phyloP scores from a whole-genome alignment of 2,888 invertebrate species.

The Torymus auratus region DNA sequence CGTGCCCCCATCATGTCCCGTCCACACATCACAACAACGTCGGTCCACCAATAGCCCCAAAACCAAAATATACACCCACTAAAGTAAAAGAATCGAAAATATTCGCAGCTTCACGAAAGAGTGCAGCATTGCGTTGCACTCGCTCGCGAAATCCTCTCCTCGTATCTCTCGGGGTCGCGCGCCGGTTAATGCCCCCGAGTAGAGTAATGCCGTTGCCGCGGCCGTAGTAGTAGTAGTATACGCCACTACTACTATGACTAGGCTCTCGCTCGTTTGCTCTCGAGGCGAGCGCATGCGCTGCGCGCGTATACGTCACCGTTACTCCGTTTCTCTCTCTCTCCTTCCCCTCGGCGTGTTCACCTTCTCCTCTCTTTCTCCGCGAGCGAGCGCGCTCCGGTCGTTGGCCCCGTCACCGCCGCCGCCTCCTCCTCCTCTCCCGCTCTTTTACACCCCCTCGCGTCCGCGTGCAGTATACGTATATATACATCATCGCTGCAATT shows the following conservation, averaged over 20 bases:
- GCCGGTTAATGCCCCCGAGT: constrained; percentile 75
- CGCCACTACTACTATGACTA: constrained; percentile 48
- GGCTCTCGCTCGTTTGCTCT: no score
- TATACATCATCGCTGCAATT: not conserved
- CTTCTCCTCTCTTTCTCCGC: constrained; percentile 63
- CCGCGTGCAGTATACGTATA: not conserved
- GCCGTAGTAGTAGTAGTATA: constrained; percentile 53
- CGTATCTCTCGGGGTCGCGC: constrained; percentile 67
- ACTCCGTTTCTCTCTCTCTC: constrained; percentile 62
- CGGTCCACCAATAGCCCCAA: not conserved
- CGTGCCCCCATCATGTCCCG: not conserved
- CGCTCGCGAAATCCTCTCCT: not conserved
- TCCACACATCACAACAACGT: not conserved
- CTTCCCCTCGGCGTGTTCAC: constrained; percentile 58
- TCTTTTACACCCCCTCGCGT: constrained; percentile 19
- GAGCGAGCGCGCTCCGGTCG: constrained; percentile 74
- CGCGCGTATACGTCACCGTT: constrained; percentile 75
- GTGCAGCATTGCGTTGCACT: not conserved
- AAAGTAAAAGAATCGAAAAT: no score
- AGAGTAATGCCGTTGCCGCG: constrained; percentile 59
- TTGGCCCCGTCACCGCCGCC: constrained; percentile 67
- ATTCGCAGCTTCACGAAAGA: no score
- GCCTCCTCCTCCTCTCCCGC: constrained; percentile 31
- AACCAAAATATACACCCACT: not conserved
- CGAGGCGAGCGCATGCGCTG: constrained; percentile 65